These are phyloP conservation scores for Anoplius nigerrimus DNA, from an alignment of 2,888 invertebrate genomes.

Conservation along the genomic window DNA sequence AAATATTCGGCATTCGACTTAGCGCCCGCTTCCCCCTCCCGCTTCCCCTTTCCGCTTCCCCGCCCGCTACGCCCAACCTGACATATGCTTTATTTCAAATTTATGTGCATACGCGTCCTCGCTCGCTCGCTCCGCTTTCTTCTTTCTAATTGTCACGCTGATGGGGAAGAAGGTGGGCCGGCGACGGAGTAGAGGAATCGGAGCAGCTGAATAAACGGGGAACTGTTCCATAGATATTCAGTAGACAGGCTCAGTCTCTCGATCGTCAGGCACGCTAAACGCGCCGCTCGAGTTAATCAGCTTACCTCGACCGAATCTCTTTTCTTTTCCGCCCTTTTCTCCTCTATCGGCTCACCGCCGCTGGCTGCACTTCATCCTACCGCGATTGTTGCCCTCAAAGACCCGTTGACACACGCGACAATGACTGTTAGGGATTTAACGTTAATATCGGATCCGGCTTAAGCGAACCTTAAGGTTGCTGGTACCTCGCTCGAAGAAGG, in stretches of 20 bases:
- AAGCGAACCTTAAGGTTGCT: slow-evolving; percentile 1
- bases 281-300: slow-evolving; percentile 65
- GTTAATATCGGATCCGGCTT: slow-evolving; percentile 39
- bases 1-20: background rate
- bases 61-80: background rate
- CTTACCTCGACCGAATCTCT: slow-evolving; percentile 58
- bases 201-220: slow-evolving; percentile 52
- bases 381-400: slow-evolving; percentile 39
- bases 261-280: slow-evolving; percentile 46
- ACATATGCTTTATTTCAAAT: background rate
- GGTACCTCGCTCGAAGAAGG: too few species aligned
- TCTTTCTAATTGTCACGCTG: slow-evolving; percentile 1
- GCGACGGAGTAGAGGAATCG: background rate
- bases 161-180: background rate
- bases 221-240: slow-evolving; percentile 31
- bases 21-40: too few species aligned
- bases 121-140: background rate
- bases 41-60: too few species aligned
- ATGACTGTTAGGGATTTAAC: slow-evolving; percentile 53
- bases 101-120: background rate
- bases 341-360: background rate
- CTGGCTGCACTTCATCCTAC: slow-evolving; percentile 36
- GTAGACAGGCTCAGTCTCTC: slow-evolving; percentile 23
- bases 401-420: slow-evolving; percentile 49
- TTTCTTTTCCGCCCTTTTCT: slow-evolving; percentile 23